A percentile compares a stretch with the other conserved stretches of the same genome.
phyloP scores from a whole-genome alignment of 2,113 vertebrate genomes.

The Muntiacus muntjak region DNA sequence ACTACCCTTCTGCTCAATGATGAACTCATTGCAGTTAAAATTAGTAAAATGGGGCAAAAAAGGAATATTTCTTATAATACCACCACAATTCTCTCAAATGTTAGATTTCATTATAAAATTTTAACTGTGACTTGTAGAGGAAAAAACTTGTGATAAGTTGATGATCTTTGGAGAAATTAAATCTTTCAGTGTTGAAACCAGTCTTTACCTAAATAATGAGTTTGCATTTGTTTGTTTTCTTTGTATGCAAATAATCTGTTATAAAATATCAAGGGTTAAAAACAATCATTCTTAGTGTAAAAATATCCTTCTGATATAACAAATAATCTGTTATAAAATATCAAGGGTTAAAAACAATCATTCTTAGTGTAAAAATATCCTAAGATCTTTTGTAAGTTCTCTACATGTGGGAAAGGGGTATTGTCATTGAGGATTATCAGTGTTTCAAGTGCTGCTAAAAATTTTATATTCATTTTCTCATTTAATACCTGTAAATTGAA shows the following conservation, averaged over 20 bases:
- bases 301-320: background rate
- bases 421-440: background rate
- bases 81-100: background rate
- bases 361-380: background rate
- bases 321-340: background rate
- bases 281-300: background rate
- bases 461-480: background rate
- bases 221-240: background rate
- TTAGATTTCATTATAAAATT: conserved; percentile 6
- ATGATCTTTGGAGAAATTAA: background rate
- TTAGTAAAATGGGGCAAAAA: background rate
- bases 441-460: background rate
- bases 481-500: background rate
- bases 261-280: background rate
- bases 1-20: background rate
- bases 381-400: background rate
- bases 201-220: background rate
- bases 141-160: background rate
- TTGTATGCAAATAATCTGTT: background rate
- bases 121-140: background rate
- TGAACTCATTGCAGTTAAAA: background rate
- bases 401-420: background rate
- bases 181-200: background rate
- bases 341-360: background rate
- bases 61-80: background rate